Conservation (phyloP, 1,140 invertebrate genomes). For the Drosophila tristis region DNA sequence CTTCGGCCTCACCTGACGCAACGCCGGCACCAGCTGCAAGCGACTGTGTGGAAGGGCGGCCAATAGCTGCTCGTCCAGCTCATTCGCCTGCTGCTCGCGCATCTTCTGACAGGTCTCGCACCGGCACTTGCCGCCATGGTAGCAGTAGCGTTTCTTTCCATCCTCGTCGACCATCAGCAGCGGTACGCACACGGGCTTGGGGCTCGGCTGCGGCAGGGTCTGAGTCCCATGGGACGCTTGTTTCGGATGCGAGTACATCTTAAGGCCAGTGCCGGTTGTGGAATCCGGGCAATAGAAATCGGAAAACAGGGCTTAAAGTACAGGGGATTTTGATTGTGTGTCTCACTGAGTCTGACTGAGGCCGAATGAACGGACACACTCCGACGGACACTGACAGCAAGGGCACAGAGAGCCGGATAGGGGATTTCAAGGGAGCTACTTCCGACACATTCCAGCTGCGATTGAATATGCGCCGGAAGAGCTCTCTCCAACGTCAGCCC, state of each 20-base stretch:
- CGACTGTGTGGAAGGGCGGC: constrained; percentile 25
- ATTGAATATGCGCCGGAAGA: not conserved
- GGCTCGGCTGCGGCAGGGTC: constrained; percentile 37
- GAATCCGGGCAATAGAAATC: constrained; percentile 2
- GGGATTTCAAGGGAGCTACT: too few relatives aligned
- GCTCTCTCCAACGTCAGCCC: not conserved
- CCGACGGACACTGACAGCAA: too few relatives aligned
- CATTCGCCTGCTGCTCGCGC: constrained; percentile 21
- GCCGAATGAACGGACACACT: too few relatives aligned
- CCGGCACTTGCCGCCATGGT: constrained; percentile 69
- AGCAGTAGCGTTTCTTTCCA: constrained; percentile 58
- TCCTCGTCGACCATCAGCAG: constrained; percentile 61
- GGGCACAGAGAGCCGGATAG: too few relatives aligned
- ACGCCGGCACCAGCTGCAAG: constrained; percentile 35
- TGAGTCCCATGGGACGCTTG: constrained; percentile 42
- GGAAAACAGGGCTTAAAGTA: not conserved
- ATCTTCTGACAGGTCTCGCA: constrained; percentile 41
- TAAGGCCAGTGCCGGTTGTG: not conserved
- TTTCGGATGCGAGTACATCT: constrained; percentile 46
- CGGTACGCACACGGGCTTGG: constrained; percentile 40
- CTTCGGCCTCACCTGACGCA: constrained; percentile 51
- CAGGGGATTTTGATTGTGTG: constrained; percentile 10
- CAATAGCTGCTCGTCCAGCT: constrained; percentile 51
- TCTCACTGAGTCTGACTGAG: too few relatives aligned
- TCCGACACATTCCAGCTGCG: not conserved